Percentiles rank a stretch among this genome's conserved stretches.
phyloP scores from a whole-genome alignment of 1,140 invertebrate species.

The Pseudobourletiella spinata region DNA sequence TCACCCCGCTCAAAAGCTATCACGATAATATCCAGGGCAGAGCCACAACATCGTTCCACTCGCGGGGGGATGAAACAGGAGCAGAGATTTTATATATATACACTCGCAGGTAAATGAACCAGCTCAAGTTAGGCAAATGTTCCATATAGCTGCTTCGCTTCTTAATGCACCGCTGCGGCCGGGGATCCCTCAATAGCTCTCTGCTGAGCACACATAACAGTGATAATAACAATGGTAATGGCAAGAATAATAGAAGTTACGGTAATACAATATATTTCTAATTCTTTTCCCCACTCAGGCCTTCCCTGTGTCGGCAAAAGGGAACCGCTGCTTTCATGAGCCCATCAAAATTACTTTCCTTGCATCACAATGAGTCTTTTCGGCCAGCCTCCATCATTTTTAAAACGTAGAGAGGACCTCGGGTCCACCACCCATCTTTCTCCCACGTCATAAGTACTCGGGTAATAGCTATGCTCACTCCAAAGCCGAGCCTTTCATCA shows the following conservation, averaged over 20 bases:
- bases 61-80: too few species aligned
- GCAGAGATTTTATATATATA: too few species aligned
- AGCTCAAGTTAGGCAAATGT: too few species aligned
- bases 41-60: too few species aligned
- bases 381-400: constrained; percentile 5
- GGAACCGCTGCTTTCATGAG: constrained; percentile 12
- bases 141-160: too few species aligned
- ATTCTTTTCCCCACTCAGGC: neutral
- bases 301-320: neutral
- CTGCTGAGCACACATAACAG: neutral
- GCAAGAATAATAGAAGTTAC: neutral
- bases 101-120: too few species aligned
- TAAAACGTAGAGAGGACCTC: constrained; percentile 6
- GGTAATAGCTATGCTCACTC: neutral
- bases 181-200: too few species aligned
- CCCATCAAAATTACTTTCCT: constrained; percentile 13
- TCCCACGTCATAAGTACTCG: neutral
- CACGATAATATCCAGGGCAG: too few species aligned
- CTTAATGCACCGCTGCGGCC: too few species aligned
- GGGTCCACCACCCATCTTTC: neutral
- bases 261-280: constrained; percentile 5
- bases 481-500: neutral
- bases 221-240: constrained; percentile 5
- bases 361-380: constrained; percentile 11
- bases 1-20: too few species aligned